phyloP scores from a whole-genome alignment of 92 coral and sea anemone genomes.

The Pocillopora grandis region DNA sequence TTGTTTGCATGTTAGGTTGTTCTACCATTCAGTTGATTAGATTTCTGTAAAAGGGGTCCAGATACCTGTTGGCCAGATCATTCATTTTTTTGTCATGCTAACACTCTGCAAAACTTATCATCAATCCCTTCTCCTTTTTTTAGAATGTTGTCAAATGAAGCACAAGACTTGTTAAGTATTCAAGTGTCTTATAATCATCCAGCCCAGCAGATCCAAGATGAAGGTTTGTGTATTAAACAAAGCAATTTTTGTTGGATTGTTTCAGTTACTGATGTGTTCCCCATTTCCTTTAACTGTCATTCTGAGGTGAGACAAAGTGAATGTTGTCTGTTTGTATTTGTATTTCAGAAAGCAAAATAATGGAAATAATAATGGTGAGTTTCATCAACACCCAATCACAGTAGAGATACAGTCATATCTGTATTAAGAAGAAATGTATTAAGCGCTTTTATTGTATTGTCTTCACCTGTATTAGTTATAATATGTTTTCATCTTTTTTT shows the following conservation, averaged over 20 bases:
- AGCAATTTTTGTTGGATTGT: no score
- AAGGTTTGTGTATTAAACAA: slow-evolving; percentile 18
- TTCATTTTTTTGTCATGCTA: no score
- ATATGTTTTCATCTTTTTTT: not conserved
- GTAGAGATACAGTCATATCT: no score
- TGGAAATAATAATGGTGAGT: slow-evolving; percentile 29
- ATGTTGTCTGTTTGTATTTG: not conserved
- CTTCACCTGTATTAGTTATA: not conserved
- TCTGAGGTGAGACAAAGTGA: not conserved
- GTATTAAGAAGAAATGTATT: no score
- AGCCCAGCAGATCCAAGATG: slow-evolving; percentile 52
- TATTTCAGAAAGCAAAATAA: slow-evolving; percentile 43
- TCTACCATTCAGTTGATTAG: no score
- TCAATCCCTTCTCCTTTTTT: not conserved
- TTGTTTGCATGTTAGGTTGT: no score
- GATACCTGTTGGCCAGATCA: no score
- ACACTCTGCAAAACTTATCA: not conserved
- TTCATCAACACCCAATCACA: not conserved
- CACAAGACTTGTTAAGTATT: slow-evolving; percentile 15
- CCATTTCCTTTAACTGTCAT: no score
- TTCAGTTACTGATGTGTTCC: not conserved
- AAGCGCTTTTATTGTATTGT: no score
- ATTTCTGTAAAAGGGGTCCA: no score
- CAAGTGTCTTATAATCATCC: slow-evolving; percentile 8
- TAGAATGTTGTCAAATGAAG: slow-evolving; percentile 45